Base-by-base conservation (phyloP, 2,888 invertebrate species). In the Asteroscopus sphinx region DNA sequence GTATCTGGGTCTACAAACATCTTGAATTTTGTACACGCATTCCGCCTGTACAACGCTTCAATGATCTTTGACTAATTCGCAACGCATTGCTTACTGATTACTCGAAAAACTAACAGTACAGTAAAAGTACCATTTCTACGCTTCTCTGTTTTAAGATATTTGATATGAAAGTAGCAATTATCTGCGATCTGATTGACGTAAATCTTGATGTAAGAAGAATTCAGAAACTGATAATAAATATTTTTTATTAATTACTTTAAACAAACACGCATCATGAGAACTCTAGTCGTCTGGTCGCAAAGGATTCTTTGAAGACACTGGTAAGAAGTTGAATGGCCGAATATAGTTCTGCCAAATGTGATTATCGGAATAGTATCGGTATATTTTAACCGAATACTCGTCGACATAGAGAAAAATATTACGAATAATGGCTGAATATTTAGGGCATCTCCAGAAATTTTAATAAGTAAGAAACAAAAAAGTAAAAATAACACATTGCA, bases 31-130 rank as follows among this genome's bases (percentile, higher is more conserved):
- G 52, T 48, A 28, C 45, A 51, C 33, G 13, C 71, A 71, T 71
- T 57, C 72, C 67, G 12, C 7, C 26, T 11, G 41, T 21, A 15
- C 17, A 25, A 56, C 66, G 67, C 67, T 66, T 65, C 28, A 67
- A 66, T 45, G 48, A n/a, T 48, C 58, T 65, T 45, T 30, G 47
- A 51, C 57, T 56, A 71, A 71, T 67, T 52, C 66, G 52, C 45
- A 71, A 28, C 40, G 66, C 67, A 67, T 71, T 33, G 47, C 65
- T 52, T 48, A 37, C 16, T 36, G 33, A 62, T 44, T 65, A 62
- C 41, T 54, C 64, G 63, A 44, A 65, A 56, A 52, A 65, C 71
- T 35, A 51, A 55, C 46, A 52, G 12, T 52, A 33, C 25, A 41
- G 33, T 48, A 49, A 45, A 45, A 44, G 17, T 47, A 44, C 15